phyloP scores from a whole-genome alignment of 53 echinoderm and acorn worm species.

The Echinometra lucunter region DNA sequence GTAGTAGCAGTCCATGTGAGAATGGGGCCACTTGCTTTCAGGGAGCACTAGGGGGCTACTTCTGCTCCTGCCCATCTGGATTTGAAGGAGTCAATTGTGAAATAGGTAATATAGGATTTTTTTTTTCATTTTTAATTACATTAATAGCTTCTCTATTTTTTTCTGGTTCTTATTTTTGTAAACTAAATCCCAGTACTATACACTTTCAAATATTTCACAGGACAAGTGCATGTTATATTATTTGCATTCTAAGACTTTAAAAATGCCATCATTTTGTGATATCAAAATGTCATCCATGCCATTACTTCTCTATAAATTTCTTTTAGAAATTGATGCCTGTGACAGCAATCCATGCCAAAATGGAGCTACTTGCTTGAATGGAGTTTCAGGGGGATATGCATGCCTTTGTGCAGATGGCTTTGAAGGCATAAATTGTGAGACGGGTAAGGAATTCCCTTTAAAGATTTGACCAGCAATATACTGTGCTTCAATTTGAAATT shows the following conservation, averaged over 20 bases:
- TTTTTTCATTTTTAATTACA: background rate
- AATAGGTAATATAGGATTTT: slow-evolving; percentile 58
- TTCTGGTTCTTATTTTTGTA: background rate
- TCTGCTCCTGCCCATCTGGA: slow-evolving; percentile 67
- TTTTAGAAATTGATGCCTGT: slow-evolving; percentile 74
- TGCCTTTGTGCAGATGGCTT: slow-evolving; percentile 79
- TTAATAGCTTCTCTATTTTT: background rate
- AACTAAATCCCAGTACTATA: background rate
- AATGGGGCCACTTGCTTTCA: slow-evolving; percentile 78
- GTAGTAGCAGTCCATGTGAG: slow-evolving; percentile 65
- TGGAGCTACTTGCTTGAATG: slow-evolving; percentile 69
- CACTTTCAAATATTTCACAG: background rate
- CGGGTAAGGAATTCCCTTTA: slow-evolving; percentile 35
- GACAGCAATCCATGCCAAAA: slow-evolving; percentile 78
- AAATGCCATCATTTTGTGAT: background rate
- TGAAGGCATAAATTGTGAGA: slow-evolving; percentile 72
- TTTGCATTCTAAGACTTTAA: background rate
- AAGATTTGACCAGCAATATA: too few relatives aligned
- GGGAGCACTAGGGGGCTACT: background rate
- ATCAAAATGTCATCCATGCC: too few relatives aligned
- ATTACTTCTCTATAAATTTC: background rate
- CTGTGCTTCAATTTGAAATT: too few relatives aligned
- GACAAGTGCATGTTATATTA: background rate
- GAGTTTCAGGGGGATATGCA: slow-evolving; percentile 4
- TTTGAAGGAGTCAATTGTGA: slow-evolving; percentile 77